Evolutionary conservation across 2,888 invertebrate species (phyloP), one percentile per base, ranked within the genome.

Genomic region (Pristionchus fissidentatus): DNA sequence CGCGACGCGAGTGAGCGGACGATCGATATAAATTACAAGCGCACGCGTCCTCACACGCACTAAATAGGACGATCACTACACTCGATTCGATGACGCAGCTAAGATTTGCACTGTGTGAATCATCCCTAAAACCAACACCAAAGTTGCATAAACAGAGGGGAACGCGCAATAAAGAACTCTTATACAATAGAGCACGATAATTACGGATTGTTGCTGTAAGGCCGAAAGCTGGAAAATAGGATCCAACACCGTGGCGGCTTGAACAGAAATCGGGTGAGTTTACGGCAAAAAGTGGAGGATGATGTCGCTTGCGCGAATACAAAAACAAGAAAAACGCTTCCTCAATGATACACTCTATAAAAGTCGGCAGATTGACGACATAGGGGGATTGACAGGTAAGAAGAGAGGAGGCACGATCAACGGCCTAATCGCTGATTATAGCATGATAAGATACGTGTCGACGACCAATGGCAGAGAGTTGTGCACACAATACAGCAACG

Each of bases 1-100:
- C 41, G 70, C 41, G 62, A 8, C n/a, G 19, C 38, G 62, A 66
- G 8, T 38, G 55, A 55, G n/a, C n/a, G 8, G 38, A 1, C 70
- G 70, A 70, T 70, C 70, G 70, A 70, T 70, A 70, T 19, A 38
- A 70, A 70, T 70, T 41, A 70, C 70, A 70, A 70, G 70, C 70
- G 66, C 13, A 35, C 38, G 38, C 3, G n/a, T n/a, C n/a, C 62
- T 19, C 35, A 35, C 26, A 70, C 70, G 38, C 4, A 41, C 3
- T 3, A 22, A 52, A 60, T 57, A 7, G n/a, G n/a, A n/a, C n/a
- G n/a, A n/a, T n/a, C n/a, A n/a, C n/a, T n/a, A n/a, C n/a, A n/a
- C n/a, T n/a, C n/a, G n/a, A n/a, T n/a, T n/a, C n/a, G n/a, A n/a
- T n/a, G n/a, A n/a, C n/a, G n/a, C n/a, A n/a, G n/a, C n/a, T n/a